phyloP scores from a whole-genome alignment of 2,888 invertebrate species.

The Brachycybe producta region DNA sequence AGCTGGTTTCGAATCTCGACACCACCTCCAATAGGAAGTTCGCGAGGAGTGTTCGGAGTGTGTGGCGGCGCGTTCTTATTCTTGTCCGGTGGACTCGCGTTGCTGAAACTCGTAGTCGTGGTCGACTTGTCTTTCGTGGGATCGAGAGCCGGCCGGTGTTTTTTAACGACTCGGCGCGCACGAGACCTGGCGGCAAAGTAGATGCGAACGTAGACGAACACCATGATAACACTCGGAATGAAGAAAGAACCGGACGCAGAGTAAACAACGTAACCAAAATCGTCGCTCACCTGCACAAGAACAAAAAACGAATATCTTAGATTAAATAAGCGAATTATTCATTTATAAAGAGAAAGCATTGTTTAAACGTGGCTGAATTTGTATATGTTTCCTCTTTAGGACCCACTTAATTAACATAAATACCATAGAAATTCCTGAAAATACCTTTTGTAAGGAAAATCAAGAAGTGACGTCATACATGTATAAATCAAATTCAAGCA shows the following conservation, averaged over 20 bases:
- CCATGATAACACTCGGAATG: slow-evolving; percentile 98
- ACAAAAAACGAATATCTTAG: not conserved
- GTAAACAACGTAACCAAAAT: slow-evolving; percentile 94
- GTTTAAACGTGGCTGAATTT: too few species aligned
- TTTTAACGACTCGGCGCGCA: slow-evolving; percentile 59
- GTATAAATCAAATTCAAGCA: too few species aligned
- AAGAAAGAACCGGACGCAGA: slow-evolving; percentile 97
- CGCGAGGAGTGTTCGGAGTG: slow-evolving; percentile 10
- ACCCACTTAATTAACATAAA: too few species aligned
- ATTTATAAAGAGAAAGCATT: not conserved
- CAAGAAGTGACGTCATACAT: too few species aligned
- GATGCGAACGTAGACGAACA: slow-evolving; percentile 97
- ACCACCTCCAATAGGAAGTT: too few species aligned
- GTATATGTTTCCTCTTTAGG: too few species aligned
- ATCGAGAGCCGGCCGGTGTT: slow-evolving; percentile 22
- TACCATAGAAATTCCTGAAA: too few species aligned
- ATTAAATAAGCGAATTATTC: not conserved
- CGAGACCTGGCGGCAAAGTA: slow-evolving; percentile 90
- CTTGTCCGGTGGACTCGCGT: slow-evolving; percentile 24
- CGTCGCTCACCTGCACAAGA: slow-evolving; percentile 63
- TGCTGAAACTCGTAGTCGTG: slow-evolving; percentile 27
- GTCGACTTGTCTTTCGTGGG: slow-evolving; percentile 26
- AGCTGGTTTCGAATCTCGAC: too few species aligned
- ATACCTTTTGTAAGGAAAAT: too few species aligned
- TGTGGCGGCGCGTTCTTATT: slow-evolving; percentile 17